Conservation (phyloP, 2,888 invertebrate species). For the Coenonympha arcania region DNA sequence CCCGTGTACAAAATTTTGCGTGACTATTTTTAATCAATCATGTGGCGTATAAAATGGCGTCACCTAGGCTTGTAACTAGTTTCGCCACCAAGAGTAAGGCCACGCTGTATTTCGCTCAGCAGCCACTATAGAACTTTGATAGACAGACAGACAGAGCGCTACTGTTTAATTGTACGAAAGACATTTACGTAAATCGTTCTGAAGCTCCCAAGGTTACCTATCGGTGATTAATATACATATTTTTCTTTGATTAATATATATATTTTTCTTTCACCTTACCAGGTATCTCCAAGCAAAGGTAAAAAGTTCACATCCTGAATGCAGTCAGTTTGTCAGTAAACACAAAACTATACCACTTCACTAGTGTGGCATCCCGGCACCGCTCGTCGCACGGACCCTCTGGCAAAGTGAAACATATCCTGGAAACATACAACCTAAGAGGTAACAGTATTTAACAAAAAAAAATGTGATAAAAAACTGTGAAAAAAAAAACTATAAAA, state of each 20-base stretch:
- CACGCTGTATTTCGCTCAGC: too few species aligned
- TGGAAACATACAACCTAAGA: slow-evolving; percentile 38
- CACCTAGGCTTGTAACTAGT: too few species aligned
- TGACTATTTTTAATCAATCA: too few species aligned
- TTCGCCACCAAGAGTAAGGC: too few species aligned
- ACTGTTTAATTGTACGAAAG: too few species aligned
- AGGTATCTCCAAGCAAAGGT: slow-evolving; percentile 61
- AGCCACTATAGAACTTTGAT: too few species aligned
- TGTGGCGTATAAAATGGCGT: too few species aligned
- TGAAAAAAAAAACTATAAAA: slow-evolving; percentile 60
- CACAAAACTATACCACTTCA: slow-evolving; percentile 41
- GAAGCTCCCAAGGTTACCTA: too few species aligned
- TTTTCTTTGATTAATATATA: background rate
- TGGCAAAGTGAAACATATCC: slow-evolving; percentile 38
- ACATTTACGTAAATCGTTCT: too few species aligned
- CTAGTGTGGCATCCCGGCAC: slow-evolving; percentile 46
- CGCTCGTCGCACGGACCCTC: slow-evolving; percentile 33
- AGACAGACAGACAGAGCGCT: too few species aligned
- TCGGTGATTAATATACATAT: too few species aligned
- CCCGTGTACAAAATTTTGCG: too few species aligned
- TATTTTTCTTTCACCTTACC: slow-evolving; percentile 17
- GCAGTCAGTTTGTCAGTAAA: slow-evolving; percentile 51
- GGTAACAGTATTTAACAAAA: slow-evolving; percentile 63
- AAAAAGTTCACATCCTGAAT: slow-evolving; percentile 61
- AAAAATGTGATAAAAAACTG: slow-evolving; percentile 68